phyloP scores from a whole-genome alignment of 2,888 invertebrate species.

The Tipula confusa region DNA sequence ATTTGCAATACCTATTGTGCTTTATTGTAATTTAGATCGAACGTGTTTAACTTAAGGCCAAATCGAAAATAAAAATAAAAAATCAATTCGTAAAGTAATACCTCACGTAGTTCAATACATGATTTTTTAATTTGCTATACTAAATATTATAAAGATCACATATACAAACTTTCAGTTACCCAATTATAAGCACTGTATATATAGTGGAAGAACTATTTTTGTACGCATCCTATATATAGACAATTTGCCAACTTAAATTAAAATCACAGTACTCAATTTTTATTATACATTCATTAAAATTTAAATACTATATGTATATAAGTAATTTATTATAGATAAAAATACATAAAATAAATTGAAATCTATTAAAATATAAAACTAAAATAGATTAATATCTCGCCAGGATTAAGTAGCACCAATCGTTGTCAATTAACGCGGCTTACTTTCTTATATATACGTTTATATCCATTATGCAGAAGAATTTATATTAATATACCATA shows the following conservation, averaged over 20 bases:
- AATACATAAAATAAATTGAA: background rate
- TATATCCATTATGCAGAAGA: background rate
- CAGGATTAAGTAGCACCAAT: conserved; percentile 20
- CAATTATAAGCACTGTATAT: no score
- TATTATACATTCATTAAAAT: background rate
- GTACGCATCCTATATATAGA: background rate
- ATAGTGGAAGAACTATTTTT: background rate
- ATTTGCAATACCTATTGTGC: background rate
- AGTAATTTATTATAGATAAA: background rate
- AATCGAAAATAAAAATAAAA: background rate
- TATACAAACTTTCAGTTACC: no score
- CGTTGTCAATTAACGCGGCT: conserved; percentile 12
- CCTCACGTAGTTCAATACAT: background rate
- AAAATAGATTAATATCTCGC: conserved; percentile 1
- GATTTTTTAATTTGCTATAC: background rate
- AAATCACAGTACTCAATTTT: background rate
- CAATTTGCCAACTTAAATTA: background rate
- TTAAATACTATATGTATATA: background rate
- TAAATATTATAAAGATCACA: background rate
- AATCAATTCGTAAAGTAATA: background rate
- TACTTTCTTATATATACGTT: background rate
- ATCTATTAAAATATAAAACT: background rate
- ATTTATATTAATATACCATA: background rate
- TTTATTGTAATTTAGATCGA: background rate
- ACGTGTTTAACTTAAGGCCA: background rate